Conservation (phyloP, 2,113 vertebrate genomes). For the Hyperoodon ampullatus region DNA sequence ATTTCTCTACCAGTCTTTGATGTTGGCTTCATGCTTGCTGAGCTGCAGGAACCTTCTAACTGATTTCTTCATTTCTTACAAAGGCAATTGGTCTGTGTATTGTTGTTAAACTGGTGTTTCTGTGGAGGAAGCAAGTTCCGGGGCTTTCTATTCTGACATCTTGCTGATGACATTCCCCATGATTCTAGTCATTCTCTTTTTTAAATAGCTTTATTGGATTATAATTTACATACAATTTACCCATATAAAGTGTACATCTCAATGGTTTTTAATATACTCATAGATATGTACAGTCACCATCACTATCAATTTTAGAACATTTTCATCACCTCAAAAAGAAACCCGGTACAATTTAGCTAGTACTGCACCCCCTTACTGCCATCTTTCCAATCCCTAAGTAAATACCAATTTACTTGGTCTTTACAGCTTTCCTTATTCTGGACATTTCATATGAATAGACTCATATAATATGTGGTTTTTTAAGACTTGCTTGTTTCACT, state of each 20-base stretch:
- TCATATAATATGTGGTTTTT: neutral
- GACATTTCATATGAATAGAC: neutral
- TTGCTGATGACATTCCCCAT: neutral
- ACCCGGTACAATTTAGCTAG: neutral
- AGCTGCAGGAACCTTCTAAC: neutral
- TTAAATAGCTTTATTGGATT: neutral
- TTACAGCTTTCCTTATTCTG: neutral
- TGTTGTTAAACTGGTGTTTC: neutral
- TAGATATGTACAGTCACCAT: neutral
- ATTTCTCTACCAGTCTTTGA: neutral
- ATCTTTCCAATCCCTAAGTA: neutral
- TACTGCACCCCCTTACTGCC: neutral
- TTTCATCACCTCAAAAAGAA: neutral
- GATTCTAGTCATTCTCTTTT: neutral
- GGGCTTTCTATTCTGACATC: neutral
- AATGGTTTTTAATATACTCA: neutral
- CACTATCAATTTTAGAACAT: neutral
- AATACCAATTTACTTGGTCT: neutral
- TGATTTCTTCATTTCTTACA: neutral
- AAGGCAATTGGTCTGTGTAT: neutral
- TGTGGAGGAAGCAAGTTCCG: neutral
- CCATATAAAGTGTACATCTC: neutral
- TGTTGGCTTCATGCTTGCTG: neutral
- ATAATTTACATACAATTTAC: neutral
- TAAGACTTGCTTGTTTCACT: constrained; percentile 1